A percentile compares a stretch with the other conserved stretches of the same genome.
Conservation (phyloP, 1,140 invertebrate genomes). For the Pseudobourletiella spinata region DNA sequence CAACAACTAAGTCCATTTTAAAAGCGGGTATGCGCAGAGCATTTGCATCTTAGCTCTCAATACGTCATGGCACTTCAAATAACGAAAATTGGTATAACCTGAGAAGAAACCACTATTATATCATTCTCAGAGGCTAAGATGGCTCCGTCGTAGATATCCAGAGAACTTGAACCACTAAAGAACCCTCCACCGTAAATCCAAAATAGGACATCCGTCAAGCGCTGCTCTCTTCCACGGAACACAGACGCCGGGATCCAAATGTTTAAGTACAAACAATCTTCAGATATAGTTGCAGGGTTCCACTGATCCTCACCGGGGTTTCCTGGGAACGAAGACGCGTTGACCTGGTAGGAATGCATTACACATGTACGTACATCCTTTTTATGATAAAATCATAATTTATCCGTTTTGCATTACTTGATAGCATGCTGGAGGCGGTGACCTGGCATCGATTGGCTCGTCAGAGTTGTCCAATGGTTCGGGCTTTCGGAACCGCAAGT, state of each 20-base stretch:
- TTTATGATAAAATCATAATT: no score
- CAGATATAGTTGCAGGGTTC: constrained; percentile 85
- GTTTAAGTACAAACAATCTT: constrained; percentile 89
- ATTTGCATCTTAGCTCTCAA: no score
- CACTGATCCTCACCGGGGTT: constrained; percentile 76
- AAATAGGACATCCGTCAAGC: constrained; percentile 48
- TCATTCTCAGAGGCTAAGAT: constrained; percentile 73
- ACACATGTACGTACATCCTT: no score
- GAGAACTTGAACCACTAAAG: constrained; percentile 80
- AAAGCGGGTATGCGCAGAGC: background rate
- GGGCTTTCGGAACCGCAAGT: constrained; percentile 76
- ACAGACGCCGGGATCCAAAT: constrained; percentile 74
- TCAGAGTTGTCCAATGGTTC: constrained; percentile 75
- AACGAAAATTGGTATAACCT: no score
- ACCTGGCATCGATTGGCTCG: constrained; percentile 66
- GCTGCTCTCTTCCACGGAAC: constrained; percentile 1
- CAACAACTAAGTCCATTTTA: background rate
- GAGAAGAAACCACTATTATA: constrained; percentile 76
- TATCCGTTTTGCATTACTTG: no score
- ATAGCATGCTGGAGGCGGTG: constrained; percentile 65
- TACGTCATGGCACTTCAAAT: no score
- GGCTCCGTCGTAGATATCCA: constrained; percentile 80
- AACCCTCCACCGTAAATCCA: constrained; percentile 84
- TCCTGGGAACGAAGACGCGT: background rate
- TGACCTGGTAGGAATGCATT: background rate